These are phyloP conservation scores for Urocyon cinereoargenteus DNA, from an alignment of 2,797 vertebrate genomes.

Conservation along the genomic window DNA sequence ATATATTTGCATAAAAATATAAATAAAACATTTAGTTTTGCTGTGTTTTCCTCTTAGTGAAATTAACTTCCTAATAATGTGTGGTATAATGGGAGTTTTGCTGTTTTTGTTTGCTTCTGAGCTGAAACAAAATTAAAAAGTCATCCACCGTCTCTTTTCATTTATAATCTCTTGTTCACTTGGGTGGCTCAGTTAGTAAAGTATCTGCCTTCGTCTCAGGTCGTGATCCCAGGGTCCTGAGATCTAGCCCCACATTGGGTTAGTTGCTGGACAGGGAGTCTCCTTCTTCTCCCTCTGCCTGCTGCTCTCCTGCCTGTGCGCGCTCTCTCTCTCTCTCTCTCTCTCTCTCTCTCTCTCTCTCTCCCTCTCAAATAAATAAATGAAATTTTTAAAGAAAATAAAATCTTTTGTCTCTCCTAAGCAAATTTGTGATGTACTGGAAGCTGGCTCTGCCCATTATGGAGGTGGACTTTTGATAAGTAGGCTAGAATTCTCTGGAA, in stretches of 20 bases:
- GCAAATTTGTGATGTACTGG: neutral
- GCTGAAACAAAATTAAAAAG: neutral
- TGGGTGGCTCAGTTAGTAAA: no score
- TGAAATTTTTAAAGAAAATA: no score
- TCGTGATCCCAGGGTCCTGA: no score
- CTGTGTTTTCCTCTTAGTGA: neutral
- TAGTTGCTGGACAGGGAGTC: no score
- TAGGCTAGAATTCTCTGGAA: neutral
- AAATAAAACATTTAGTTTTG: neutral
- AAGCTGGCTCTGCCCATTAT: neutral
- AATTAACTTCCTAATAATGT: conserved; percentile 8
- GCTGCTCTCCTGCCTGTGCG: no score
- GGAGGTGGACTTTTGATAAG: neutral
- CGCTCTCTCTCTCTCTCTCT: no score
- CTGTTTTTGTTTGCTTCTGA: neutral
- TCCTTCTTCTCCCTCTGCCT: no score
- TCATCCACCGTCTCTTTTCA: neutral
- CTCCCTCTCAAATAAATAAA: no score
- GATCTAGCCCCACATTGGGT: no score
- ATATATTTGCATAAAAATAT: neutral
- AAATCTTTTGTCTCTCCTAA: neutral
- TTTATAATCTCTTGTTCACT: neutral
- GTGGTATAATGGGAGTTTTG: neutral
- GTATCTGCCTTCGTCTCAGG: no score
- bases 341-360: no score